Conservation (phyloP, 2,888 invertebrate genomes). For the Carterocephalus palaemon region DNA sequence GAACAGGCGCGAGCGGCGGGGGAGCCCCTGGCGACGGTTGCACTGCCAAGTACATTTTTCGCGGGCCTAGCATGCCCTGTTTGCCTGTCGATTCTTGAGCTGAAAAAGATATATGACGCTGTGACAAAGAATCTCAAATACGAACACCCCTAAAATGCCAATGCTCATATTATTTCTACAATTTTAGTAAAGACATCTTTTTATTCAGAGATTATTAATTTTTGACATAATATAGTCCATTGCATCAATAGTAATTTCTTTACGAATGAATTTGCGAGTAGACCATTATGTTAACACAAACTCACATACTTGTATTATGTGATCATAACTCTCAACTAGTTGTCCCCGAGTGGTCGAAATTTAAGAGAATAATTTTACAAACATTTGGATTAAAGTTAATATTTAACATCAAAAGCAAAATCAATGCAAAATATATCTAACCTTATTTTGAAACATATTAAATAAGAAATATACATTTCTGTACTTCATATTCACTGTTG, state of each 20-base stretch:
- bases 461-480: slow-evolving; percentile 12
- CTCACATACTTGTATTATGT: no score
- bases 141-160: no score
- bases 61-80: slow-evolving; percentile 90
- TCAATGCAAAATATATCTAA: no score
- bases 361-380: no score
- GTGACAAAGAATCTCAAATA: neutral
- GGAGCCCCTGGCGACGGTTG: slow-evolving; percentile 81
- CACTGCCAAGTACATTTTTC: slow-evolving; percentile 91
- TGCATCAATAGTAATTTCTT: neutral
- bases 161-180: no score
- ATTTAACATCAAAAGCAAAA: no score
- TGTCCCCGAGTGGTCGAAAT: no score
- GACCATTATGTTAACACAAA: slow-evolving; percentile 3
- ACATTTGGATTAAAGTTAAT: no score
- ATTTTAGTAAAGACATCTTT: no score
- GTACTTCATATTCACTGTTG: no score
- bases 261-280: neutral
- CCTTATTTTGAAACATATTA: no score
- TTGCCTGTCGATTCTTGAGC: slow-evolving; percentile 93
- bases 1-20: slow-evolving; percentile 57
- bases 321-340: no score
- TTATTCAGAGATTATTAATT: neutral
- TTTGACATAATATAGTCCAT: neutral
- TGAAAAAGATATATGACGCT: slow-evolving; percentile 43